Conservation (phyloP, 2,113 vertebrate species). For the Charadrius vociferus region DNA sequence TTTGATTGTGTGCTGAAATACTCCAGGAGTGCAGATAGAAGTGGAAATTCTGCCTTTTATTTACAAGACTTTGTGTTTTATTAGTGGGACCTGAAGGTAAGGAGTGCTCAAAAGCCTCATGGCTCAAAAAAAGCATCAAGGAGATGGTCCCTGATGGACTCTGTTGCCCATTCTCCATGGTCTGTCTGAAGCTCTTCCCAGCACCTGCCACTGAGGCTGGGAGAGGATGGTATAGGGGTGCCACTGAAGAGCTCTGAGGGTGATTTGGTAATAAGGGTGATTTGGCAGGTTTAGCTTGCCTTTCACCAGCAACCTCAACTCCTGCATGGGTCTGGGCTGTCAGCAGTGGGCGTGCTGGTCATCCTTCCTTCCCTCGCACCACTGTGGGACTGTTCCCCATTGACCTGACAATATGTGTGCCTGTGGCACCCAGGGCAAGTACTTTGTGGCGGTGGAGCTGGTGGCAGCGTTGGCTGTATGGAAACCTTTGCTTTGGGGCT, state of each 20-base stretch:
- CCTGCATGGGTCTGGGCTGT: neutral
- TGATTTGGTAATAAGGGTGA: neutral
- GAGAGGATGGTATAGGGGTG: neutral
- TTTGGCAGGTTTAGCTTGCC: neutral
- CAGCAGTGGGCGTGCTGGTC: neutral
- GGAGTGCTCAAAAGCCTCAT: neutral
- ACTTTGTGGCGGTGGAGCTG: neutral
- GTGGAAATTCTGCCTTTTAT: neutral
- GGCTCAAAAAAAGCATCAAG: neutral
- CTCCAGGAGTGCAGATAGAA: neutral
- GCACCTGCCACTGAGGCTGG: rapidly evolving
- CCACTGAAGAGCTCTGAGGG: neutral
- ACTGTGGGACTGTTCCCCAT: neutral
- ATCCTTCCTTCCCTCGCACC: neutral
- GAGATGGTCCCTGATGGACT: neutral
- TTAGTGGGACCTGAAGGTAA: neutral
- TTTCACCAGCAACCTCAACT: neutral
- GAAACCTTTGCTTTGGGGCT: neutral
- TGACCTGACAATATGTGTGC: neutral
- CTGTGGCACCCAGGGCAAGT: neutral
- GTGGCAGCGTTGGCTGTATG: neutral
- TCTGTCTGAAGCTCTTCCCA: neutral
- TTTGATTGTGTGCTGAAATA: neutral
- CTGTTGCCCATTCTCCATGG: neutral
- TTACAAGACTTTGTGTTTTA: neutral